Evolutionary conservation across 2,113 vertebrate species (phyloP).

Genomic region (Balaenoptera acutorostrata): DNA sequence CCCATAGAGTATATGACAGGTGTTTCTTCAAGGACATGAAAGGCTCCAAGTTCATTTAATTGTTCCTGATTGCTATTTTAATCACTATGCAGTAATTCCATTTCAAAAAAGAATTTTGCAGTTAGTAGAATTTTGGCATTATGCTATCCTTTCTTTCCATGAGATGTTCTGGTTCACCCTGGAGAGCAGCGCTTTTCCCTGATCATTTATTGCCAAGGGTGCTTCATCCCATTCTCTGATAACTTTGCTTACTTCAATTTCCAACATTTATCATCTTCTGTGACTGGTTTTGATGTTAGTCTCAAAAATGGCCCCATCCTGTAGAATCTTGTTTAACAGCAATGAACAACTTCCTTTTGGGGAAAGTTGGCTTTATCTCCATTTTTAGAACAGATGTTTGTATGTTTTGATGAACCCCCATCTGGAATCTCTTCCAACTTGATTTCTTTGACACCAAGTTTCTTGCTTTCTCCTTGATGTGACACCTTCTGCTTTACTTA

Average conservation of each 20-base stretch:
- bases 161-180: neutral
- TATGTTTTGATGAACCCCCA: neutral
- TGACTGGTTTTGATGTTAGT: neutral
- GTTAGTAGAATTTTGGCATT: slow-evolving; percentile 14
- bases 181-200: neutral
- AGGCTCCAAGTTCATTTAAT: neutral
- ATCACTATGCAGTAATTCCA: neutral
- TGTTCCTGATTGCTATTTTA: slow-evolving; percentile 26
- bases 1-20: neutral
- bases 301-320: neutral
- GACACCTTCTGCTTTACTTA: neutral
- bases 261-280: neutral
- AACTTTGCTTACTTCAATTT: neutral
- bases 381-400: slow-evolving; percentile 28
- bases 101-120: slow-evolving; percentile 8
- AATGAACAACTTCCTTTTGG: neutral
- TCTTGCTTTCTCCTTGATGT: neutral
- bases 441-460: neutral
- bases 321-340: neutral
- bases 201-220: neutral
- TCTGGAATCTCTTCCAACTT: neutral
- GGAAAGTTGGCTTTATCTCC: slow-evolving; percentile 14
- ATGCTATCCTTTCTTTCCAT: neutral
- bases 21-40: slow-evolving; percentile 25
- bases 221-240: neutral